Percentiles rank a stretch among this genome's conserved stretches.
Conservation (phyloP, 2,797 vertebrate genomes). For the Hypotaenidia okinawae region DNA sequence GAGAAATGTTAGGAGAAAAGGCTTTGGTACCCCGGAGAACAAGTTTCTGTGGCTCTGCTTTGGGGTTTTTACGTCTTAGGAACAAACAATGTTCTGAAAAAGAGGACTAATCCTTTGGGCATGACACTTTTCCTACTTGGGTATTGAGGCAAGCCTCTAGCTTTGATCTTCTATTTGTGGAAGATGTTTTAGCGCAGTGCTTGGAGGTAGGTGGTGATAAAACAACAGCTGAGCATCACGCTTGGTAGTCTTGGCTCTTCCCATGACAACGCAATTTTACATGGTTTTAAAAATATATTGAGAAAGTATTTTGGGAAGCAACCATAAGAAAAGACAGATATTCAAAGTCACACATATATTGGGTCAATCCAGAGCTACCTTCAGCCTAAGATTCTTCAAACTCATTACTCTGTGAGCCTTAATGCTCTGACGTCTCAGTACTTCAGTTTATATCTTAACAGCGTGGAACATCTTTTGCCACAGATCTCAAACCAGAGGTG, state of each 20-base stretch:
- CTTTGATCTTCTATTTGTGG: not conserved
- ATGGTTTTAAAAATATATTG: not conserved
- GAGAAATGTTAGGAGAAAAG: not conserved
- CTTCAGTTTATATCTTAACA: not conserved
- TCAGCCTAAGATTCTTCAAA: not conserved
- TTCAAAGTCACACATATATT: not conserved
- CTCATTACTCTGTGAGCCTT: not conserved
- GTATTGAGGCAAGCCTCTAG: rapidly evolving
- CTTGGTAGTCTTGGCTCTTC: not conserved
- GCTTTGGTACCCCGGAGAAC: rapidly evolving
- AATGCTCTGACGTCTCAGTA: not conserved
- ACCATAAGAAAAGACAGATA: not conserved
- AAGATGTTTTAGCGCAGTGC: not conserved
- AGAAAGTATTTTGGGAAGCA: not conserved
- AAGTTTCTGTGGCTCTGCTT: not conserved
- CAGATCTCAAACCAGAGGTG: not conserved
- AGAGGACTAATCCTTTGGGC: not conserved
- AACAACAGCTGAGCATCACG: not conserved
- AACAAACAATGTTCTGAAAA: not conserved
- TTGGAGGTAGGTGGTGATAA: not conserved
- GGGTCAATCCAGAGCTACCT: not conserved
- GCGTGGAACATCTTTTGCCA: not conserved
- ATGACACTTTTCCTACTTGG: not conserved
- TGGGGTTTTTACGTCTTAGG: not conserved
- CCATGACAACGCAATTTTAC: not conserved